Base-by-base conservation (phyloP, 2,797 vertebrate genomes). In the Arnoldichthys spilopterus region DNA sequence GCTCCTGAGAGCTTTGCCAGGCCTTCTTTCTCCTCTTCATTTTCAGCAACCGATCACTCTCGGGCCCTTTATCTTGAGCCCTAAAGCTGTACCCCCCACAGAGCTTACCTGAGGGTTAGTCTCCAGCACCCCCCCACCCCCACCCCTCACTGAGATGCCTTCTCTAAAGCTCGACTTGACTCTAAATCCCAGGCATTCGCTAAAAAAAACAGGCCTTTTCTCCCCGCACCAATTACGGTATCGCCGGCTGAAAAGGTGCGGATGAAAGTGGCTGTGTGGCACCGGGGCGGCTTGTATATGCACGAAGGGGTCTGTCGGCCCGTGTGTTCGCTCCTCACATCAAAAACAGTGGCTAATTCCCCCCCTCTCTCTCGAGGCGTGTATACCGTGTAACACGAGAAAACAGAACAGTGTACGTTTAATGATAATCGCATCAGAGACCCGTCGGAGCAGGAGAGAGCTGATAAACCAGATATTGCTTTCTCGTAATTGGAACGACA, bases 251-350 rank as follows among this genome's bases (percentile, higher is more conserved):
- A 81, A 83, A 78, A 85, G 70, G 78, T 53, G 24, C 72, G 71
- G 74, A 84, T 84, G 81, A 86, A n/a, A 88, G 84, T 87, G 84
- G 84, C 87, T 90, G 13, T 82, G 82, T 87, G 88, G 89, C 86
- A 28, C 43, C 30, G 8, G 53, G 53, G 51, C 20, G 54, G 63
- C 54, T 54, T 75, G 72, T 80, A 24, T 63, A 73, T 6, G 70
- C 53, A 6, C 30, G 72, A 69, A 28, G 53, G n/a, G n/a, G n/a
- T n/a, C n/a, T n/a, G n/a, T n/a, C n/a, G 34, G 51, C 61, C 53
- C 68, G 32, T 67, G 72, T 68, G 32, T 73, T 28, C 53, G 24
- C 67, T 20, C 47, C 67, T 76, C 58, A 77, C 80, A 74, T 56
- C 76, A 73, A 69, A 74, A 77, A 51, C 34, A 54, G 22, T 28